phyloP scores from a whole-genome alignment of 2,888 invertebrate species.

The Bombyx huttoni region DNA sequence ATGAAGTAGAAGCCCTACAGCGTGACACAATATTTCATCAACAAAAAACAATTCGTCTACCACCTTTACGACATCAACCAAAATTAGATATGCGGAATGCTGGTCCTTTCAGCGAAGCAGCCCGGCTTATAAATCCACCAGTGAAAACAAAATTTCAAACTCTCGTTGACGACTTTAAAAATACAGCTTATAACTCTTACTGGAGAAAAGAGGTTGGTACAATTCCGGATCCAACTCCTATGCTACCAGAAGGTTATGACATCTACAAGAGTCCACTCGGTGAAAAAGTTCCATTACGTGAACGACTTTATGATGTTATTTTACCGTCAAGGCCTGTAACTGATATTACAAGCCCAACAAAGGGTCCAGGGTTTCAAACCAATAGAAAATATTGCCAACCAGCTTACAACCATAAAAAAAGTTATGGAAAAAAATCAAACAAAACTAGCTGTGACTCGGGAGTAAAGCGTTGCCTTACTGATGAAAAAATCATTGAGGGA shows the following conservation, averaged over 20 bases:
- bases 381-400: slow-evolving; percentile 25
- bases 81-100: slow-evolving; percentile 18
- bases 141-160: slow-evolving; percentile 22
- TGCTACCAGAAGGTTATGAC: slow-evolving; percentile 20
- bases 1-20: slow-evolving; percentile 28
- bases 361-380: slow-evolving; percentile 15
- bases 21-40: slow-evolving; percentile 20
- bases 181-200: slow-evolving; percentile 21
- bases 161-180: slow-evolving; percentile 22
- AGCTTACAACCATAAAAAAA: slow-evolving; percentile 31
- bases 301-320: slow-evolving; percentile 20
- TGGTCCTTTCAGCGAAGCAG: slow-evolving; percentile 13
- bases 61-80: slow-evolving; percentile 12
- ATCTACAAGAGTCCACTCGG: slow-evolving; percentile 15
- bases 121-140: slow-evolving; percentile 21
- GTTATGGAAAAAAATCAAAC: slow-evolving; percentile 32
- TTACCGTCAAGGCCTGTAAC: slow-evolving; percentile 18
- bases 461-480: slow-evolving; percentile 27
- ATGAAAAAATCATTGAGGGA: slow-evolving; percentile 23
- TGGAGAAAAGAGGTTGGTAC: slow-evolving; percentile 21
- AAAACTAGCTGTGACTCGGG: slow-evolving; percentile 38
- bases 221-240: slow-evolving; percentile 18
- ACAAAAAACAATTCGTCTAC: slow-evolving; percentile 9
- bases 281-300: slow-evolving; percentile 11
- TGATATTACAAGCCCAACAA: slow-evolving; percentile 13